phyloP scores from a whole-genome alignment of 2,888 invertebrate genomes.

The Oxycera nigricornis region DNA sequence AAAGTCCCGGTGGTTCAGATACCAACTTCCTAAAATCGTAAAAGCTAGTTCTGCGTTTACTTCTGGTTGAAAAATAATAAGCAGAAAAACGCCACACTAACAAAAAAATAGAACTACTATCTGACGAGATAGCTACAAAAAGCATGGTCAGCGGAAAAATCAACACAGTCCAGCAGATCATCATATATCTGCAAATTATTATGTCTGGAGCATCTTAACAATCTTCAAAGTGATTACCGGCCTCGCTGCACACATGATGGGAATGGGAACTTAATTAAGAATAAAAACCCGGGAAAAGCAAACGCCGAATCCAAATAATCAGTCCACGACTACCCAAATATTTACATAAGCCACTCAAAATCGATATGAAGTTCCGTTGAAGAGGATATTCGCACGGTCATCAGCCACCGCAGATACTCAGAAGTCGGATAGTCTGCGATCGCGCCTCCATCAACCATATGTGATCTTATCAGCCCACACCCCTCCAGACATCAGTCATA shows the following conservation, averaged over 20 bases:
- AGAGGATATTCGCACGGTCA: constrained; percentile 4
- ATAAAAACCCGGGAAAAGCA: not conserved
- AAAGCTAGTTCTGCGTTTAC: not conserved
- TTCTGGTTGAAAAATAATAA: not conserved
- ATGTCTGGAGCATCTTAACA: not conserved
- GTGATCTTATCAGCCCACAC: not conserved
- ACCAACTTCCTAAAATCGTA: not conserved
- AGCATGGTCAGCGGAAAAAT: not conserved
- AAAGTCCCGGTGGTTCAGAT: not conserved
- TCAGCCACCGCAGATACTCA: not conserved
- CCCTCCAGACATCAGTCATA: too few species aligned
- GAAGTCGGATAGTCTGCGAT: not conserved
- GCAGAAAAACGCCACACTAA: not conserved
- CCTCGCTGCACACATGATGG: not conserved
- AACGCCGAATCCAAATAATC: constrained; percentile 23
- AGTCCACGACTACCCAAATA: constrained; percentile 35
- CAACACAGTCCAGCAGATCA: not conserved
- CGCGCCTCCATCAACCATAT: not conserved
- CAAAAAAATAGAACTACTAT: not conserved
- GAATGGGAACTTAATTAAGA: constrained; percentile 26
- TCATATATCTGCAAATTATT: not conserved
- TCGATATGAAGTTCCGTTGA: not conserved
- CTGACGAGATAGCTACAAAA: not conserved
- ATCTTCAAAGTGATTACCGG: constrained; percentile 12
- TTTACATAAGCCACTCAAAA: constrained; percentile 29